Conservation (phyloP, 2,113 vertebrate species). For the Xyliphius kryptos region DNA sequence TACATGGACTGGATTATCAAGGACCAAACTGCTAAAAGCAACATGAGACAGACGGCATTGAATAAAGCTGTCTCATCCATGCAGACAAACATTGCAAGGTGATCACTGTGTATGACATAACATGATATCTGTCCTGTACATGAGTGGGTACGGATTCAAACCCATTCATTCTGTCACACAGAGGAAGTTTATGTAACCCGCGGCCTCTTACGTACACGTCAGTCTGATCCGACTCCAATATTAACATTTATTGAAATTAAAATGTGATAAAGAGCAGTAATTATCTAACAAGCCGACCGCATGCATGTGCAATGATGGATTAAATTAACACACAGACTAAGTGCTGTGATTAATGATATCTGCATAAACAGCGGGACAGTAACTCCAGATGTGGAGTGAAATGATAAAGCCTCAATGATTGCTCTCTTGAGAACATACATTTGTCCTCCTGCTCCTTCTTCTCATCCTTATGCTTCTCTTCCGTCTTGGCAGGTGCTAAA, state of each 20-base stretch:
- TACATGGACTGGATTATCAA: no score
- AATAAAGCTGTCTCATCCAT: no score
- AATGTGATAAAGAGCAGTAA: constrained; percentile 10
- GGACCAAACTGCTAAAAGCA: no score
- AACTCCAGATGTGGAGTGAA: constrained; percentile 12
- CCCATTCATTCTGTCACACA: background rate
- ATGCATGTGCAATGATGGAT: constrained; percentile 22
- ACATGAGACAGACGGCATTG: no score
- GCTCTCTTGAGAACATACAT: background rate
- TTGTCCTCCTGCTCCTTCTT: background rate
- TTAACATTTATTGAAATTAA: constrained; percentile 29
- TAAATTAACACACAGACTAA: constrained; percentile 18
- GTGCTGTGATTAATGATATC: constrained; percentile 22
- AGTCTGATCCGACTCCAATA: constrained; percentile 1
- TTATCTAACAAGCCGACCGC: constrained; percentile 23
- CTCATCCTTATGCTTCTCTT: background rate
- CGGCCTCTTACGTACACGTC: background rate
- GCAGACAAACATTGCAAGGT: no score
- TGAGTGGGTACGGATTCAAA: no score
- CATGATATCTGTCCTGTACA: no score
- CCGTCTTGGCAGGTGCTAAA: constrained; percentile 75
- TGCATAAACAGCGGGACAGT: constrained; percentile 25
- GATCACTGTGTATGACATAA: no score
- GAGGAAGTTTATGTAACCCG: background rate
- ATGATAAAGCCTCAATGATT: constrained; percentile 11